These are phyloP conservation scores for Chrysolina americana DNA, from an alignment of 2,888 invertebrate species.

Conservation along the genomic window DNA sequence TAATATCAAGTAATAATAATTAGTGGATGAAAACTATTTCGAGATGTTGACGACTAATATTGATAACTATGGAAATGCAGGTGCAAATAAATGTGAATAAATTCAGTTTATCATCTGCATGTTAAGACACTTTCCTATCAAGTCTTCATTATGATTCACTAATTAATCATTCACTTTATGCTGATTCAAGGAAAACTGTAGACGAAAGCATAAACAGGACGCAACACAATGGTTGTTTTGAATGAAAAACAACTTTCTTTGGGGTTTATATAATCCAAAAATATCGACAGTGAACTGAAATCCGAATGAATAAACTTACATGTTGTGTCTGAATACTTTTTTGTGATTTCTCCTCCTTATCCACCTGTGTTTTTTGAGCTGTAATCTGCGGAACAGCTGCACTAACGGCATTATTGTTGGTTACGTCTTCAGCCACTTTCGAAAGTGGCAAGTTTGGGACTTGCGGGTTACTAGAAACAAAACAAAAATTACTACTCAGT, in stretches of 20 bases:
- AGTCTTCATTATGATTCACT: not conserved
- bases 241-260: no score
- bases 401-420: slow-evolving; percentile 14
- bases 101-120: no score
- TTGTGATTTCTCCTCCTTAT: slow-evolving; percentile 1
- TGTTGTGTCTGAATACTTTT: not conserved
- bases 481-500: not conserved
- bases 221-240: not conserved
- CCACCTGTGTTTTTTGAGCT: not conserved
- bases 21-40: no score
- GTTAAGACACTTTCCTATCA: not conserved
- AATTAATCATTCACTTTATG: not conserved
- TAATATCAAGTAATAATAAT: no score
- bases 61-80: no score
- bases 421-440: slow-evolving; percentile 23
- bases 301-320: not conserved
- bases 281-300: not conserved
- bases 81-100: no score
- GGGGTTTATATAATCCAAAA: not conserved
- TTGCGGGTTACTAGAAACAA: slow-evolving; percentile 38
- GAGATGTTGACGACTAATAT: no score
- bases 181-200: not conserved
- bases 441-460: slow-evolving; percentile 26
- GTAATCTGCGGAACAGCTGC: not conserved
- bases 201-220: not conserved